Base-by-base conservation (phyloP, 2,113 vertebrate genomes). In the Bombycilla garrulus region DNA sequence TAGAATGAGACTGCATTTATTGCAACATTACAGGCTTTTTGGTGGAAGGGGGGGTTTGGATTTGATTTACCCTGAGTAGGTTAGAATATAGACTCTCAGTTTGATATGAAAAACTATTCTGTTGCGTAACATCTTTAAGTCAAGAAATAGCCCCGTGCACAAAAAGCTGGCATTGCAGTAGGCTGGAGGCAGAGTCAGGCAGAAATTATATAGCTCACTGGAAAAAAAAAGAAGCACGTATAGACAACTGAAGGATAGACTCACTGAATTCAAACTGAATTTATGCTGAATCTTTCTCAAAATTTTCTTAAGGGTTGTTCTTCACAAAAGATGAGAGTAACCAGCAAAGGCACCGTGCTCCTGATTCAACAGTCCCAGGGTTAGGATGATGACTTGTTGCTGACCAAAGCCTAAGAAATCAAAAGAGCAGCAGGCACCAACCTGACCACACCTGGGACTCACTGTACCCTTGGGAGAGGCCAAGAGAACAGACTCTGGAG, bases 1-100 rank as follows among this genome's bases (percentile, higher is more conserved):
- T 96, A 97, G 97, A 98, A 98, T 97, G 96, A 97, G 96, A 97
- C 90, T 97, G 94, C 95, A 98, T 97, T 98, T 97, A 98, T 97
- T 97, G 96, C 97, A 98, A 98, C 97, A 97, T 97, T 98, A 98
- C 98, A 98, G 97, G 98, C 97, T 97, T 98, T 98, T 97, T 98
- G 97, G 97, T 97, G 96, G 97, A 97, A 97, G 90, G 97, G 97
- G 97, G 95, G 92, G 92, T 45, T 97, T 95, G 93, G 95, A 90
- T 97, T 96, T 96, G 95, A 94, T 97, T 98, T 97, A 98, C 98
- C 98, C 98, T 98, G 98, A 98, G 98, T 98, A 97, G 92, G 95
- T 97, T 97, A 97, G 96, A 97, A 97, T 97, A 97, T 96, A 97
- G 93, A 95, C 66, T 97, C 90, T 97, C 79, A 76, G 96, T 97